phyloP scores from a whole-genome alignment of 2,113 vertebrate species.

The Semnopithecus entellus region DNA sequence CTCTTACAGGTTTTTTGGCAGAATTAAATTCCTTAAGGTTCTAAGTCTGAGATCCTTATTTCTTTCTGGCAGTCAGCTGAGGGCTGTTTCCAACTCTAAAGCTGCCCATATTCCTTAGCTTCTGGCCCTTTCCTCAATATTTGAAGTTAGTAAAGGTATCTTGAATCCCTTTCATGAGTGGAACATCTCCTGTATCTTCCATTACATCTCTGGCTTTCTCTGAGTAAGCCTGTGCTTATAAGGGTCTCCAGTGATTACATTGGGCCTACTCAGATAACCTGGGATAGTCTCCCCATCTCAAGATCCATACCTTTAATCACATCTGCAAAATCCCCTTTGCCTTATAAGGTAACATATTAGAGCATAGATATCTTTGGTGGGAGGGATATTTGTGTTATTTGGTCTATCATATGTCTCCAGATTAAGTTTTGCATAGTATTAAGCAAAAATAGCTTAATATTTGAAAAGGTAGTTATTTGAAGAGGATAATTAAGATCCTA shows the following conservation, averaged over 20 bases:
- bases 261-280: not conserved
- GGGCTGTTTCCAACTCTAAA: not conserved
- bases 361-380: not conserved
- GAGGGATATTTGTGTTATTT: not conserved
- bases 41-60: not conserved
- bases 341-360: not conserved
- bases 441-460: conserved; percentile 23
- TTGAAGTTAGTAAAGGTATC: not conserved
- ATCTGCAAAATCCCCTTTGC: not conserved
- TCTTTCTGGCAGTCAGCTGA: not conserved
- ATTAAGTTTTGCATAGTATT: conserved; percentile 27
- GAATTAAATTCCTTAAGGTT: not conserved
- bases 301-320: not conserved
- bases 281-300: not conserved
- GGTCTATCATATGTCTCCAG: not conserved
- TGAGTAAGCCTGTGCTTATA: not conserved
- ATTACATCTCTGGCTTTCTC: not conserved
- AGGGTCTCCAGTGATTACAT: not conserved
- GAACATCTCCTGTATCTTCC: not conserved
- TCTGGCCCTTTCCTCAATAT: not conserved
- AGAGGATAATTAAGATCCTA: conserved; percentile 11
- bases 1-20: not conserved
- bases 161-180: not conserved
- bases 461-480: conserved; percentile 24
- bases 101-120: not conserved